phyloP scores from a whole-genome alignment of 2,888 invertebrate genomes.

The Lasioglossum villosulum region DNA sequence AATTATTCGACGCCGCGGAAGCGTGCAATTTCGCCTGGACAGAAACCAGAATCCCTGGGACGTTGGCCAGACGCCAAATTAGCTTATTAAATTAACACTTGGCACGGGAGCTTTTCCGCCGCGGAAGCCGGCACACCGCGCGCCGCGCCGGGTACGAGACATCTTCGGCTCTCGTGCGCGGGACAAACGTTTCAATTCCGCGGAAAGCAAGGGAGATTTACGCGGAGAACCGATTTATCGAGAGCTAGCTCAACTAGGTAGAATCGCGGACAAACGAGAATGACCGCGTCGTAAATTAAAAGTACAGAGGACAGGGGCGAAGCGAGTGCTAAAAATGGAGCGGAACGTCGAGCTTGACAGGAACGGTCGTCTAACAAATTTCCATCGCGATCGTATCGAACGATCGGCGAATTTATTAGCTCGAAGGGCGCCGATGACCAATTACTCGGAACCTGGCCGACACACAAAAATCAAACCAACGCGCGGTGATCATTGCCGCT shows the following conservation, averaged over 20 bases:
- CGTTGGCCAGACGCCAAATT: conserved; percentile 80
- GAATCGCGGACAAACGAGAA: not conserved
- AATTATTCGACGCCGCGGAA: conserved; percentile 73
- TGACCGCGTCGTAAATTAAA: conserved; percentile 3
- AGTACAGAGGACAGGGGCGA: not conserved
- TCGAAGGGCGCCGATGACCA: conserved; percentile 26
- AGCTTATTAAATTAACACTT: conserved; percentile 82
- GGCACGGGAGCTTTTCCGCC: conserved; percentile 58
- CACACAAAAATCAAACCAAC: not conserved
- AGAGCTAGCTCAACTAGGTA: not conserved
- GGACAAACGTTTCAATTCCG: conserved; percentile 41
- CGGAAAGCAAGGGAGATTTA: conserved; percentile 14
- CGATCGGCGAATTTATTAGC: conserved; percentile 32
- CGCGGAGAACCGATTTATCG: conserved; percentile 18
- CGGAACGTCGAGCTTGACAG: not conserved
- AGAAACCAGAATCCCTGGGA: conserved; percentile 72
- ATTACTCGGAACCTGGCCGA: conserved; percentile 29
- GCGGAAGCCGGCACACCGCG: conserved; percentile 12
- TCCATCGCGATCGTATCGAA: conserved; percentile 3
- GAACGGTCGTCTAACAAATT: conserved; percentile 6
- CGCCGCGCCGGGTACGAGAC: conserved; percentile 5
- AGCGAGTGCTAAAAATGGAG: not conserved
- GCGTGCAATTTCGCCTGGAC: conserved; percentile 71
- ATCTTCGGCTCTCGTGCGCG: conserved; percentile 18
- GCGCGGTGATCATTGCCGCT: conserved; percentile 25